Conservation (phyloP, 2,888 invertebrate genomes). For the Ectemnius continuus region DNA sequence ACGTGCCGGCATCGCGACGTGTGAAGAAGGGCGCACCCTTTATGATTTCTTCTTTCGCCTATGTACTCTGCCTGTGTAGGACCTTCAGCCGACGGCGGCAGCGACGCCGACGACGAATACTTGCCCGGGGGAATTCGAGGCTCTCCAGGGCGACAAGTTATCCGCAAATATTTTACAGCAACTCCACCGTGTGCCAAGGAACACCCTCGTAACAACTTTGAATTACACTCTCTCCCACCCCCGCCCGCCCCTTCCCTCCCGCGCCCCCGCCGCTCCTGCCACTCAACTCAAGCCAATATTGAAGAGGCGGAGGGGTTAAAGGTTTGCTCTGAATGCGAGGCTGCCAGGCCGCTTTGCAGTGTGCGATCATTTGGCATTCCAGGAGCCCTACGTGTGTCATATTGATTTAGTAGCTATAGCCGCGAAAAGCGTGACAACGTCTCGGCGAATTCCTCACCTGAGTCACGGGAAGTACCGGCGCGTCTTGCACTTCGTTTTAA, state of each 20-base stretch:
- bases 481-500: conserved; percentile 51
- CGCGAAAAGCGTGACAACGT: conserved; percentile 44
- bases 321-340: not conserved
- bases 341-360: conserved; percentile 30
- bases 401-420: conserved; percentile 65
- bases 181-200: conserved; percentile 1
- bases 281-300: too few relatives aligned
- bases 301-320: conserved; percentile 7
- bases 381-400: conserved; percentile 58
- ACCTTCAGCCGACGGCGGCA: not conserved
- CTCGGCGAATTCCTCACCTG: conserved; percentile 67
- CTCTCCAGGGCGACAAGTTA: not conserved
- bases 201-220: not conserved
- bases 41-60: conserved; percentile 31
- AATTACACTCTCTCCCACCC: not conserved
- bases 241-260: too few relatives aligned
- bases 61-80: not conserved
- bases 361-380: conserved; percentile 62
- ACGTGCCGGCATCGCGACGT: conserved; percentile 37
- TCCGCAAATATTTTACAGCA: conserved; percentile 3
- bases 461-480: conserved; percentile 68
- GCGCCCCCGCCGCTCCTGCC: too few relatives aligned
- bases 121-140: too few relatives aligned
- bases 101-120: too few relatives aligned
- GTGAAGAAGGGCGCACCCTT: conserved; percentile 52